A percentile compares a stretch with the other conserved stretches of the same genome.
phyloP scores from a whole-genome alignment of 2,888 invertebrate species.

The Acrobasis repandana region DNA sequence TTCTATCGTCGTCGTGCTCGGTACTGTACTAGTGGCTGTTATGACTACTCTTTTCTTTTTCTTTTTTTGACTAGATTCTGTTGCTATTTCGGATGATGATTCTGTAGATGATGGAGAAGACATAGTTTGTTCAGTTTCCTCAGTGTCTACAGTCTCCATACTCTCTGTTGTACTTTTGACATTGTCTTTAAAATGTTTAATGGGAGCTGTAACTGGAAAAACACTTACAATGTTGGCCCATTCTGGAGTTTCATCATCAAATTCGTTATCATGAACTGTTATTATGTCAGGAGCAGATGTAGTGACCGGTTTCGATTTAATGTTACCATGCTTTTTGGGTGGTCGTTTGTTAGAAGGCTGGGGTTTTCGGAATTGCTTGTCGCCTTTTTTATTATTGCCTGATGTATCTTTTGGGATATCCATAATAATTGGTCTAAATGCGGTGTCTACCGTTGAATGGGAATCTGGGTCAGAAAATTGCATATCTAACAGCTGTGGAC shows the following conservation, averaged over 20 bases:
- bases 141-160: background rate
- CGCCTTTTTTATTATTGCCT: slow-evolving; percentile 41
- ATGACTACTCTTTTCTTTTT: slow-evolving; percentile 29
- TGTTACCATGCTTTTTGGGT: slow-evolving; percentile 56
- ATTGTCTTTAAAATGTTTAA: slow-evolving; percentile 50
- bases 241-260: slow-evolving; percentile 43
- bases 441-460: slow-evolving; percentile 45
- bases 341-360: slow-evolving; percentile 47
- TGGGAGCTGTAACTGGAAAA: slow-evolving; percentile 71
- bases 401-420: slow-evolving; percentile 43
- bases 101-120: background rate
- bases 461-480: slow-evolving; percentile 51
- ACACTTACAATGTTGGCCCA: slow-evolving; percentile 69
- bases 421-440: slow-evolving; percentile 67
- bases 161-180: background rate
- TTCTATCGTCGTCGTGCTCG: slow-evolving; percentile 46
- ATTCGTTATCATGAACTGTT: slow-evolving; percentile 48
- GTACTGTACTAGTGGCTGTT: slow-evolving; percentile 41
- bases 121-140: background rate
- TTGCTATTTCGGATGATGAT: slow-evolving; percentile 18
- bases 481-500: slow-evolving; percentile 68
- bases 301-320: slow-evolving; percentile 52
- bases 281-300: slow-evolving; percentile 66
- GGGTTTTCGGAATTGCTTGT: slow-evolving; percentile 51
- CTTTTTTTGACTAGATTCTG: background rate